Base-by-base conservation (phyloP, 2,888 invertebrate species). In the Brachylomia viminalis region DNA sequence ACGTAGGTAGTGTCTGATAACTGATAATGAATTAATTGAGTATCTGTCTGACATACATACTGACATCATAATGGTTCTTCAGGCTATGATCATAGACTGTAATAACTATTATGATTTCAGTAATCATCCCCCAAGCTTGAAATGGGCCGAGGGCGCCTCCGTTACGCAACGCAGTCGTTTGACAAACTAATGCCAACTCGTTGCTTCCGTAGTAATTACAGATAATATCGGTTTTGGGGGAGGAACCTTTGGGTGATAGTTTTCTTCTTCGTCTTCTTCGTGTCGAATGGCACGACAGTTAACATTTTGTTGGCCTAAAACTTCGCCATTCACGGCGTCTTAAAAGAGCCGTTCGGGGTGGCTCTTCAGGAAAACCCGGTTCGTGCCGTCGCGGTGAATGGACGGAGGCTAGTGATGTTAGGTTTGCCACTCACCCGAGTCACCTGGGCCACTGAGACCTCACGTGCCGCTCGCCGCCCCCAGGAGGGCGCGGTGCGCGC, bases 401-500 rank as follows among this genome's bases (percentile, higher is more conserved):
- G 27, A 58, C n/a, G n/a, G n/a, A n/a, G n/a, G n/a, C n/a, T n/a
- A n/a, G n/a, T n/a, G n/a, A n/a, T n/a, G n/a, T n/a, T n/a, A n/a
- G n/a, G n/a, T n/a, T n/a, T n/a, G n/a, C n/a, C n/a, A n/a, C n/a
- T n/a, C n/a, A n/a, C n/a, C n/a, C n/a, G n/a, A n/a, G n/a, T n/a
- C n/a, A n/a, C n/a, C n/a, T 30, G 10, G 27, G 27, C 27, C 13
- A 58, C 27, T 7, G 61, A 30, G 58, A 45, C 17, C 42, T 20
- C 42, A 23, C 2, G 68, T 42, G 3, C 23, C 38, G 42, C 7
- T 13, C 30, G 38, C 4, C 0, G 11, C n/a, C 1, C 0, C 33
- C 89, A 98, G 97, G 97, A 97, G 89, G 98, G 98, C 78, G 98
- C 97, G 0, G 96, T 98, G 64, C 95, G 97, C n/a, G 95, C 97